These are phyloP conservation scores for Hypomecis atomaria DNA, from an alignment of 2,888 invertebrate genomes.

Conservation along the genomic window DNA sequence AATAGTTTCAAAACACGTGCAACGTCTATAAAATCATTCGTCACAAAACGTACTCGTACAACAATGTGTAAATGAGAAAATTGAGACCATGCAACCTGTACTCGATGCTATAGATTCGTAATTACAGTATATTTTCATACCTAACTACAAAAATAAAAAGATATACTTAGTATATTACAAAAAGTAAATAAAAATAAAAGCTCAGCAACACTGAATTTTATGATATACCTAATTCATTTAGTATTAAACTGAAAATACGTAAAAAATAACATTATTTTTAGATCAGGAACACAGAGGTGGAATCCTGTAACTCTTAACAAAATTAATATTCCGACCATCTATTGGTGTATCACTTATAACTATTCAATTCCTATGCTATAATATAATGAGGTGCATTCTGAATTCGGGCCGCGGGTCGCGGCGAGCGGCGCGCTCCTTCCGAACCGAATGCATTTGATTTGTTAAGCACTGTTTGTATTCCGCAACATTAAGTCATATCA, in stretches of 20 bases:
- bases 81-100: slow-evolving; percentile 59
- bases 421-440: slow-evolving; percentile 22
- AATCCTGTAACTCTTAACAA: slow-evolving; percentile 74
- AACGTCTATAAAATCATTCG: slow-evolving; percentile 48
- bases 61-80: slow-evolving; percentile 52
- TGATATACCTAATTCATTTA: slow-evolving; percentile 61
- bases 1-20: slow-evolving; percentile 46
- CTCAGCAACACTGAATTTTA: slow-evolving; percentile 67
- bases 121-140: slow-evolving; percentile 55
- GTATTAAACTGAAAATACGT: slow-evolving; percentile 54
- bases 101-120: slow-evolving; percentile 51
- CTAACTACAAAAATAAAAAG: slow-evolving; percentile 73
- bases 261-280: slow-evolving; percentile 61
- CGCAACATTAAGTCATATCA: slow-evolving; percentile 58
- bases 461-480: slow-evolving; percentile 55
- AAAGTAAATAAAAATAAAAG: slow-evolving; percentile 73
- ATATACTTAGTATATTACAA: slow-evolving; percentile 75
- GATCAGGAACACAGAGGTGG: slow-evolving; percentile 74
- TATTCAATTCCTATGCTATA: slow-evolving; percentile 82
- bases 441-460: slow-evolving; percentile 49
- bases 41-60: slow-evolving; percentile 49
- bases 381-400: slow-evolving; percentile 63
- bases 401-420: slow-evolving; percentile 25
- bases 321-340: slow-evolving; percentile 70
- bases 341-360: slow-evolving; percentile 79